These are phyloP conservation scores for Podarcis siculus DNA, from an alignment of 2,797 vertebrate genomes.

Conservation along the genomic window DNA sequence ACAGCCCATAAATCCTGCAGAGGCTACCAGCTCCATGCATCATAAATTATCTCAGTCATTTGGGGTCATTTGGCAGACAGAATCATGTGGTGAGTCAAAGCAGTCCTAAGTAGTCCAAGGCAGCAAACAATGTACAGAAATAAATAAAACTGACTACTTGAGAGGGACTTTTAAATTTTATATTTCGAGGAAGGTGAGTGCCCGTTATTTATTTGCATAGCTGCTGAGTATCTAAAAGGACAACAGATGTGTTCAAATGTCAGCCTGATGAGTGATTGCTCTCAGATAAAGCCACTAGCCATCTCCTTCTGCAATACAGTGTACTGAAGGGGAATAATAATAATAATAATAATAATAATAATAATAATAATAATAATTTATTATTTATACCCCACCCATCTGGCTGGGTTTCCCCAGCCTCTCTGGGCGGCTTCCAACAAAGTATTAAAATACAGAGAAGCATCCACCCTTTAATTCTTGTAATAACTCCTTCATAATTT, in stretches of 20 bases:
- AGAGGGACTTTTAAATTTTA: not conserved
- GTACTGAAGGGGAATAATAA: not conserved
- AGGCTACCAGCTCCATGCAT: not conserved
- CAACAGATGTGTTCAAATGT: constrained; percentile 26
- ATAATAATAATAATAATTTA: no score
- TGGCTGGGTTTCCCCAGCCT: no score
- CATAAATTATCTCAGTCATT: not conserved
- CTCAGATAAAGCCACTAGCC: not conserved
- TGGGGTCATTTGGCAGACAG: not conserved
- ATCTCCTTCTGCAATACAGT: not conserved
- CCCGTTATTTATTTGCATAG: constrained; percentile 33
- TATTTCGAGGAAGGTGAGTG: not conserved
- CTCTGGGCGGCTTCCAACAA: no score
- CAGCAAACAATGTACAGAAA: not conserved
- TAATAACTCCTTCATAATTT: not conserved
- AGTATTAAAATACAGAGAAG: not conserved
- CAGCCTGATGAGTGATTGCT: constrained; percentile 33
- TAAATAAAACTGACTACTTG: not conserved
- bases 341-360: no score
- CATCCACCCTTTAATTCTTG: not conserved
- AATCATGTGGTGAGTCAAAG: not conserved
- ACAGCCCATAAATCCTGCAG: not conserved
- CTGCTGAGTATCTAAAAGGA: constrained; percentile 16
- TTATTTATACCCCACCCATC: no score
- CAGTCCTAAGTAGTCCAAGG: not conserved